Evolutionary conservation across 92 coral and sea anemone genomes (phyloP).

Genomic region (Zoanthus sansibaricus): DNA sequence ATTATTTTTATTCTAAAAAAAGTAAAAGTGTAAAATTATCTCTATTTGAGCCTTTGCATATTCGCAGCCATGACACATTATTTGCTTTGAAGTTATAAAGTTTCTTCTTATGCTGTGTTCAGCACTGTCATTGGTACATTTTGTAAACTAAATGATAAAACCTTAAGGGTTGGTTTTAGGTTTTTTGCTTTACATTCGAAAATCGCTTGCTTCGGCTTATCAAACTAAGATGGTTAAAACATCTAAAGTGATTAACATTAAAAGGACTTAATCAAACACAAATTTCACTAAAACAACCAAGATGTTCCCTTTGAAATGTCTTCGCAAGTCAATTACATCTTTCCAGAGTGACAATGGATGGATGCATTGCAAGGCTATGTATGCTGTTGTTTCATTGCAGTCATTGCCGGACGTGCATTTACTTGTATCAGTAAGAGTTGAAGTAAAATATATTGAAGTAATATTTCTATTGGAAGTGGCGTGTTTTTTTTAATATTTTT

Average conservation of each 20-base stretch:
- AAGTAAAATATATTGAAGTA: too few species aligned
- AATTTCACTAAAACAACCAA: not conserved
- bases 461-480: too few species aligned
- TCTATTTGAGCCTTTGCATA: slow-evolving; percentile 17
- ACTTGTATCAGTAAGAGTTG: too few species aligned
- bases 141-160: slow-evolving; percentile 3
- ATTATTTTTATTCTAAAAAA: too few species aligned
- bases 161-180: slow-evolving; percentile 19
- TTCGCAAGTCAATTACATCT: not conserved
- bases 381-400: not conserved
- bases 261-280: too few species aligned
- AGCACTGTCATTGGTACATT: slow-evolving; percentile 16
- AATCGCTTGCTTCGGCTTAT: slow-evolving; percentile 7
- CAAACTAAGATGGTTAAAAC: not conserved
- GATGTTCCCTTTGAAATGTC: not conserved
- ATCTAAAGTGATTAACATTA: too few species aligned
- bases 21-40: not conserved
- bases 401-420: not conserved
- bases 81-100: slow-evolving; percentile 12
- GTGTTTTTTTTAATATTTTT: too few species aligned
- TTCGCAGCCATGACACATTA: slow-evolving; percentile 30
- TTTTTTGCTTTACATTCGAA: not conserved
- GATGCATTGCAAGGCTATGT: not conserved
- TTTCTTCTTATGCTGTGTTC: slow-evolving; percentile 7
- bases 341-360: slow-evolving; percentile 6